Evolutionary conservation across 2,888 invertebrate species (phyloP).

Genomic region (Limnephilus rhombicus): DNA sequence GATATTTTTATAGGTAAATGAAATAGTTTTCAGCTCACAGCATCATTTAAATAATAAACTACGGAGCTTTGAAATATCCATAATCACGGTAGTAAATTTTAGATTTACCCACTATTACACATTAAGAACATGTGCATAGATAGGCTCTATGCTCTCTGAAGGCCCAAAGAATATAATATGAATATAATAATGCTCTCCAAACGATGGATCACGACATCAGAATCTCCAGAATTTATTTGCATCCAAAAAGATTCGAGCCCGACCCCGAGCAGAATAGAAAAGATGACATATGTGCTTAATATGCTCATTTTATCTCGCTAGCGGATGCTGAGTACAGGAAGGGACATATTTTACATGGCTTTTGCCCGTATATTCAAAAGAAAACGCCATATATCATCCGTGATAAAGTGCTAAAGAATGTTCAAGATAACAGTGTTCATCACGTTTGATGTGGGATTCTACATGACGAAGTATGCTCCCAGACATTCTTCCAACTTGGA

Average conservation of each 20-base stretch:
- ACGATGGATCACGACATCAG: slow-evolving; percentile 31
- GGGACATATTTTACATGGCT: slow-evolving; percentile 60
- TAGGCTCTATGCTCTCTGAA: not conserved
- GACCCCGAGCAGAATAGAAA: slow-evolving; percentile 31
- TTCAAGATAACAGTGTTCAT: slow-evolving; percentile 63
- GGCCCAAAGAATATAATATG: not conserved
- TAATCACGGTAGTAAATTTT: no score
- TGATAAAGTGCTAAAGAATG: slow-evolving; percentile 65
- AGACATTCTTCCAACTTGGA: slow-evolving; percentile 36
- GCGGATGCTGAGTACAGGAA: slow-evolving; percentile 51
- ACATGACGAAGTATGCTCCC: slow-evolving; percentile 44
- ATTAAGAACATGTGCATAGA: not conserved
- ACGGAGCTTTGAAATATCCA: no score
- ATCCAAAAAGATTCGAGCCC: slow-evolving; percentile 42
- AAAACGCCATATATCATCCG: slow-evolving; percentile 60
- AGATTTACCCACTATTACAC: not conserved
- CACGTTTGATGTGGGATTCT: slow-evolving; percentile 59
- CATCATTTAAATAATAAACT: not conserved
- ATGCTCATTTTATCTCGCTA: slow-evolving; percentile 50
- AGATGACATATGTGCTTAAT: slow-evolving; percentile 44
- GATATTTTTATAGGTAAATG: not conserved
- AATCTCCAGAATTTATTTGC: slow-evolving; percentile 38
- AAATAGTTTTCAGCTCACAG: not conserved
- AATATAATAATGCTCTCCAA: slow-evolving; percentile 10
- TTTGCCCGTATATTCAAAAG: slow-evolving; percentile 56